Conservation (phyloP, 2,888 invertebrate species). For the Melinaea menophilus region DNA sequence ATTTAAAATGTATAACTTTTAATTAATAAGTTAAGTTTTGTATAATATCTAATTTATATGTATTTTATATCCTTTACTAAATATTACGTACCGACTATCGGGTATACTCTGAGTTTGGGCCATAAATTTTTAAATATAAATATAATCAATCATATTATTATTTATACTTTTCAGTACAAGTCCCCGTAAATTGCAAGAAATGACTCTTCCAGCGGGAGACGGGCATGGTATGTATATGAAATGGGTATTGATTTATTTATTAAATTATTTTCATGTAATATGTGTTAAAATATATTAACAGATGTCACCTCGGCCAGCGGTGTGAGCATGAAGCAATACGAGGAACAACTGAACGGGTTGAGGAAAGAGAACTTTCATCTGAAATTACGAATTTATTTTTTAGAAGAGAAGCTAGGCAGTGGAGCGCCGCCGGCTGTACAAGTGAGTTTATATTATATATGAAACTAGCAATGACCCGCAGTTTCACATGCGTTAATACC, state of each 20-base stretch:
- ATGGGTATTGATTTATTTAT: not conserved
- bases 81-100: too few relatives aligned
- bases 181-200: slow-evolving; percentile 83
- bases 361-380: slow-evolving; percentile 96
- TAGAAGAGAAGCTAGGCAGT: slow-evolving; percentile 88
- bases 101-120: too few relatives aligned
- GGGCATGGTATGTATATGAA: slow-evolving; percentile 58
- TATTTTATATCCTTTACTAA: too few relatives aligned
- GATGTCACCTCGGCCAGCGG: slow-evolving; percentile 75
- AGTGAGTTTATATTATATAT: slow-evolving; percentile 66
- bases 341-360: slow-evolving; percentile 88
- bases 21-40: too few relatives aligned
- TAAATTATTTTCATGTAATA: not conserved
- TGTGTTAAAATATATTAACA: slow-evolving; percentile 29
- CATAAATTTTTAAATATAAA: too few relatives aligned
- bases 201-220: slow-evolving; percentile 76
- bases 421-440: slow-evolving; percentile 81
- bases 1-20: too few relatives aligned
- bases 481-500: too few relatives aligned
- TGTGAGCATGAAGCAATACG: slow-evolving; percentile 92
- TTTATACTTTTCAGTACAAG: slow-evolving; percentile 78
- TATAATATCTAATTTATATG: too few relatives aligned
- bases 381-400: slow-evolving; percentile 92
- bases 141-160: not conserved
- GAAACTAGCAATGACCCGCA: not conserved